These are phyloP conservation scores for Trichomycterus rosablanca DNA, from an alignment of 2,113 vertebrate species.

Conservation along the genomic window DNA sequence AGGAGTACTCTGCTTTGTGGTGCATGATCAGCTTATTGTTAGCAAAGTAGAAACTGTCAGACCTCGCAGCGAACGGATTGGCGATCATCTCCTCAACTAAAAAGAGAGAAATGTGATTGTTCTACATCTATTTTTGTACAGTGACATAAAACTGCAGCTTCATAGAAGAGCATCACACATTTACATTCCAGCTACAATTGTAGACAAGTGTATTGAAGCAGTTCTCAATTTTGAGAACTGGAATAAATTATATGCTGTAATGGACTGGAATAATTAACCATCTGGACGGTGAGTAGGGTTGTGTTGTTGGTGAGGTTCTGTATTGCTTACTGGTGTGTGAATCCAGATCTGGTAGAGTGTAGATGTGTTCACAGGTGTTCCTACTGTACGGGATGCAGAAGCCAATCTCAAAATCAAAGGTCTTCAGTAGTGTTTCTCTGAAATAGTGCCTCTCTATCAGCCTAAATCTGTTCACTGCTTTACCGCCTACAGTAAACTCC, in stretches of 20 bases:
- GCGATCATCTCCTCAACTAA: slow-evolving; percentile 62
- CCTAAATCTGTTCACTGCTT: slow-evolving; percentile 54
- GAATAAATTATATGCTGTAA: no score
- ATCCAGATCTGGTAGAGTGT: slow-evolving; percentile 59
- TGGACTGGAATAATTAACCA: no score
- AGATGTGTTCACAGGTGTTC: slow-evolving; percentile 67
- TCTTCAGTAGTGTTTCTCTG: slow-evolving; percentile 58
- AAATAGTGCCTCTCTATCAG: slow-evolving; percentile 67
- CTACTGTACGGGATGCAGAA: slow-evolving; percentile 66
- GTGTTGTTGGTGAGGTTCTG: not conserved
- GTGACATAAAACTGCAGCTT: no score
- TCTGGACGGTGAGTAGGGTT: no score
- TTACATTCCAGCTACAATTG: no score
- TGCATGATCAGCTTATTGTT: slow-evolving; percentile 64
- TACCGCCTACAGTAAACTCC: slow-evolving; percentile 63
- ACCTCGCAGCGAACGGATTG: slow-evolving; percentile 54
- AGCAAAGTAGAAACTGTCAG: slow-evolving; percentile 66
- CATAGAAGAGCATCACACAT: no score
- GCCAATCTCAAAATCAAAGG: slow-evolving; percentile 66
- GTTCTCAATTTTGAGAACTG: no score
- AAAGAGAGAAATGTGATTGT: slow-evolving; percentile 20
- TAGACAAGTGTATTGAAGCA: no score
- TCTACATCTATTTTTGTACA: no score
- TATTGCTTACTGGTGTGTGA: slow-evolving; percentile 46
- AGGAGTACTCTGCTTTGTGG: slow-evolving; percentile 64